phyloP scores from a whole-genome alignment of 1,140 invertebrate species.

The Stegodyphus mimosarum region DNA sequence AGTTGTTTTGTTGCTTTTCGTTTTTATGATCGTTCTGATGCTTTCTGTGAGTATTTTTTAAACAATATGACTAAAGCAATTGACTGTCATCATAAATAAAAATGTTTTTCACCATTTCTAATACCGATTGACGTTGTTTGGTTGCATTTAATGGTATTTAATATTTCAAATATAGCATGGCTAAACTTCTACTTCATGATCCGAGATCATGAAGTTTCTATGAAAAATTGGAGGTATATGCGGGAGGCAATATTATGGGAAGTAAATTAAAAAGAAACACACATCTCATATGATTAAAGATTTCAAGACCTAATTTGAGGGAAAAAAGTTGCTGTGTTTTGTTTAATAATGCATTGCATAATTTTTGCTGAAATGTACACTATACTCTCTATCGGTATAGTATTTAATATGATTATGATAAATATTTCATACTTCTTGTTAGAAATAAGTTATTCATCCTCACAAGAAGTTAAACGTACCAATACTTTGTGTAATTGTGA shows the following conservation, averaged over 20 bases:
- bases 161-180: background rate
- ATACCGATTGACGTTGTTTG: background rate
- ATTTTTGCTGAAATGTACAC: background rate
- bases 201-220: background rate
- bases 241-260: too few species aligned
- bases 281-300: too few species aligned
- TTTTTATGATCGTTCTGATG: conserved; percentile 50
- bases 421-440: background rate
- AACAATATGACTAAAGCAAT: conserved; percentile 11
- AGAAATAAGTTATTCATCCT: background rate
- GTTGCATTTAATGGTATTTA: background rate
- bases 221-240: background rate
- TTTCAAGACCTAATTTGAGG: too few species aligned
- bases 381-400: background rate
- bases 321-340: too few species aligned
- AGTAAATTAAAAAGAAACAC: too few species aligned
- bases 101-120: background rate
- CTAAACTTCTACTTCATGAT: background rate
- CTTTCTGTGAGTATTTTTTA: conserved; percentile 50
- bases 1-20: conserved; percentile 43
- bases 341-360: too few species aligned
- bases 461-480: background rate
- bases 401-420: background rate
- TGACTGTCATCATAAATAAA: background rate
- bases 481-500: background rate